A percentile compares a stretch with the other conserved stretches of the same genome.
Conservation (phyloP, 2,797 vertebrate species). For the Pteropus rufus region DNA sequence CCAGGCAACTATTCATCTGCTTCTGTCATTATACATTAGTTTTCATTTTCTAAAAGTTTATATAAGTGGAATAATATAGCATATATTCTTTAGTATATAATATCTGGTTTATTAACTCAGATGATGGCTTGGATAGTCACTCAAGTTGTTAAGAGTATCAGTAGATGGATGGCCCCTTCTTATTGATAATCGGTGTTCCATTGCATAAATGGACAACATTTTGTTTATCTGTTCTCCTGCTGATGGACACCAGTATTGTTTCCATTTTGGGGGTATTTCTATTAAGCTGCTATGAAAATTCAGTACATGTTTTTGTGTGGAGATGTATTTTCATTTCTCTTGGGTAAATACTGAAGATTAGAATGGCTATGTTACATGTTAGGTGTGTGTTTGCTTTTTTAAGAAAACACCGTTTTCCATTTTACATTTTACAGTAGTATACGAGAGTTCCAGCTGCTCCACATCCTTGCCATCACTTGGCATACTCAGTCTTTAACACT, state of each 20-base stretch:
- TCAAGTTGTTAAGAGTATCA: neutral
- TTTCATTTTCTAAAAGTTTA: neutral
- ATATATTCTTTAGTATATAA: neutral
- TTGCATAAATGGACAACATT: neutral
- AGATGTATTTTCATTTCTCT: neutral
- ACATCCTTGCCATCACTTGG: neutral
- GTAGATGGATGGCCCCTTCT: neutral
- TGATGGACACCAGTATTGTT: neutral
- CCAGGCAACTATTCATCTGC: neutral
- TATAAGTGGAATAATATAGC: neutral
- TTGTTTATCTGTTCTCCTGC: neutral
- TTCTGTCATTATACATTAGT: neutral
- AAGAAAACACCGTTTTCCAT: neutral
- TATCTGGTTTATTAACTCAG: neutral
- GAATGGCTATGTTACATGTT: neutral
- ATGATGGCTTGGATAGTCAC: neutral
- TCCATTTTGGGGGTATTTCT: neutral
- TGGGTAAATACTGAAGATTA: neutral
- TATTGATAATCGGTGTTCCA: neutral
- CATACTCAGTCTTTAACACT: neutral
- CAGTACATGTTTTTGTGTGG: neutral
- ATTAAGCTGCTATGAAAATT: neutral
- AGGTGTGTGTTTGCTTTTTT: neutral
- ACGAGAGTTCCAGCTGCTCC: neutral
- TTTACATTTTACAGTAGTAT: rapidly evolving